Evolutionary conservation across 2,113 vertebrate species (phyloP), one percentile per base, ranked within the genome.

Genomic region (Dipodomys stephensi): DNA sequence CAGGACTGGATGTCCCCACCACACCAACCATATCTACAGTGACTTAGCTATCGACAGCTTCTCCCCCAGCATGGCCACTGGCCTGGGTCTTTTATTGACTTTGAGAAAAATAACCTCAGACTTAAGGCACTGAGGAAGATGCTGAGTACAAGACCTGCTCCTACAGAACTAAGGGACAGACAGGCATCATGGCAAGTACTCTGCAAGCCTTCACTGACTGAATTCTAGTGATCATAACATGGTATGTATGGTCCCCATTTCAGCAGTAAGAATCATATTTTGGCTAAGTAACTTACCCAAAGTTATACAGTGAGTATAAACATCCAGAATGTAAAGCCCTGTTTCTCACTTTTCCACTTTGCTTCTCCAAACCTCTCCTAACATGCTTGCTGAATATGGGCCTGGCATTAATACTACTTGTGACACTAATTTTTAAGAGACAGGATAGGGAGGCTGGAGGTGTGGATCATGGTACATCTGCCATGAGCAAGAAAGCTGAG

Each of bases 231-330:
- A 78, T 53, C 79, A 13, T 15, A 27, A 62, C 16, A 11, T 80
- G 73, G 69, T 30, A 76, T 32, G 13, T 60, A 1, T 79, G 46
- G 83, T 19, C 32, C 32, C 46, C 44, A 32, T 69, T 92, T 85
- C 35, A 93, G 46, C 67, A 81, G 18, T 57, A 93, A 94, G 67
- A 85, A 90, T 64, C 65, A 91, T 32, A 83, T 44, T 72, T 73
- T 72, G 22, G 44, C 74, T 69, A 95, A 81, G 46, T 39, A 79
- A 83, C n/a, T 72, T 91, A 60, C 73, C 60, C 80, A 65, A 69
- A 86, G 32, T 78, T 65, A 87, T 7, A 5, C 13, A 68, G 25
- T n/a, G 4, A 80, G n/a, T 39, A 82, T 15, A 57, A n/a, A 74
- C 18, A 79, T 30, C 57, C 82, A 9, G 19, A 83, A 69, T 89